phyloP scores from a whole-genome alignment of 2,113 vertebrate genomes.

The Panthera uncia region DNA sequence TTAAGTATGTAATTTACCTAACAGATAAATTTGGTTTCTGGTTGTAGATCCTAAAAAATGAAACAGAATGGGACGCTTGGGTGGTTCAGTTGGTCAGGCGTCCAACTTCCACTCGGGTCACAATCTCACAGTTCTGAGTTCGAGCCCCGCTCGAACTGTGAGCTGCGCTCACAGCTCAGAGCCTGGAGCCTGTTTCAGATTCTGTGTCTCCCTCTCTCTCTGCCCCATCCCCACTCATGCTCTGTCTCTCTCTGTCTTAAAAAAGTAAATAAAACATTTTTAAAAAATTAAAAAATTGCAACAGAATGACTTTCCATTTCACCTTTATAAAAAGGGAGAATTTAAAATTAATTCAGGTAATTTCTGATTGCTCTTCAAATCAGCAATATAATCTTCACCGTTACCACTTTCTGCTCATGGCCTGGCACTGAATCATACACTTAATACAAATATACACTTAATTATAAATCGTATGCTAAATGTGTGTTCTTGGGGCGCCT shows the following conservation, averaged over 20 bases:
- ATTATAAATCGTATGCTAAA: background rate
- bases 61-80: background rate
- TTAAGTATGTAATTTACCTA: background rate
- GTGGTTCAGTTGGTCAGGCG: too few species aligned
- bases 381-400: background rate
- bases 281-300: background rate
- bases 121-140: too few species aligned
- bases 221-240: too few species aligned
- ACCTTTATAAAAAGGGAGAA: slow-evolving; percentile 17
- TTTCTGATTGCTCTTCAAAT: background rate
- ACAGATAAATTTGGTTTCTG: background rate
- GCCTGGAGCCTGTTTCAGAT: too few species aligned
- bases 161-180: too few species aligned
- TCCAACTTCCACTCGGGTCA: too few species aligned
- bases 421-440: background rate
- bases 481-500: too few species aligned
- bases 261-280: too few species aligned
- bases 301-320: slow-evolving; percentile 3
- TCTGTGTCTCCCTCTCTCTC: too few species aligned
- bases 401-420: background rate
- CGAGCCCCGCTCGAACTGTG: too few species aligned
- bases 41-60: background rate
- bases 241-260: too few species aligned
- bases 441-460: background rate
- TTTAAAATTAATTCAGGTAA: background rate